Base-by-base conservation (phyloP, 1,140 invertebrate species). In the Gonatopus flavifemur region DNA sequence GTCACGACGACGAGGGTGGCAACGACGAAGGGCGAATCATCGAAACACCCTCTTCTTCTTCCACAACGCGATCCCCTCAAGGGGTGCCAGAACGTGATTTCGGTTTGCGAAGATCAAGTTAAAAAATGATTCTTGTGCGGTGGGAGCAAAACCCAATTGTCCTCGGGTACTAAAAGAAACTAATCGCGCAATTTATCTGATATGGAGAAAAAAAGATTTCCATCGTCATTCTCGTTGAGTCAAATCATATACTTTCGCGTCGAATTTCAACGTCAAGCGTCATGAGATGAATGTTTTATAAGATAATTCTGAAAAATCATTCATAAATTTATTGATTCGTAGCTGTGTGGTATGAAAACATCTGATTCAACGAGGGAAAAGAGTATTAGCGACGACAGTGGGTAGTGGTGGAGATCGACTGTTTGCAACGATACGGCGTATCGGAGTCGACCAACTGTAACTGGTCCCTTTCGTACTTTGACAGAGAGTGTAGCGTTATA, bases 1-100 rank as follows among this genome's bases (percentile, higher is more conserved):
- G 71, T 72, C 70, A 69, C 65, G n/a, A n/a, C n/a, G n/a, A n/a
- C n/a, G 57, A 69, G 70, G 63, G 72, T 62, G 58, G 54, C 53
- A 52, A 52, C 55, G 58, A 56, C 54, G 57, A 71, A 59, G 67
- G 67, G 69, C 64, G 58, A 52, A 60, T 52, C 31, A 60, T 64
- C 64, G 67, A 63, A 70, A 66, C 57, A 62, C 57, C 60, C 57
- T 57, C 49, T 51, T 40, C n/a, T n/a, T n/a, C n/a, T n/a, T n/a
- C n/a, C n/a, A n/a, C n/a, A n/a, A n/a, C 42, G 35, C 41, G 55
- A 57, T 53, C 62, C 60, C 60, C 58, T 67, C 58, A 60, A n/a
- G 59, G 70, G 67, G 66, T 66, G 64, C 53, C n/a, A n/a, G n/a
- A 66, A 62, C 59, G 62, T 72, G 70, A 71, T 72, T 72, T 70